Conservation (phyloP, 2,797 vertebrate species). For the Xenops minutus region DNA sequence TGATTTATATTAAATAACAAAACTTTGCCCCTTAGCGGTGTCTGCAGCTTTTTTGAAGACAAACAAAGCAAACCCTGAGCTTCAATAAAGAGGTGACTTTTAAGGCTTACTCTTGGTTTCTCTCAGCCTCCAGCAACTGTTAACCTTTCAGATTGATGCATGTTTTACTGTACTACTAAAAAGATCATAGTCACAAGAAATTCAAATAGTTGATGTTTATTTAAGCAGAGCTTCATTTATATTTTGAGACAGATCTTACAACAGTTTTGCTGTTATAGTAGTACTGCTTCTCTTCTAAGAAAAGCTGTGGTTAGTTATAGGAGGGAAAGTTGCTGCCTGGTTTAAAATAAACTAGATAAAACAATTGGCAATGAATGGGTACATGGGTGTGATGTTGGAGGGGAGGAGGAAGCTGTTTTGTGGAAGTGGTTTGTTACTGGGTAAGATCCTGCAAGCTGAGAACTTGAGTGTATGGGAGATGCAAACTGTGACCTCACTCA, state of each 20-base stretch:
- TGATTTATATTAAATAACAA: neutral
- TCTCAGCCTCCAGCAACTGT: neutral
- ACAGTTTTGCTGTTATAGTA: neutral
- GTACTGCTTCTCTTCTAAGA: neutral
- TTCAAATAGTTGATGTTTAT: neutral
- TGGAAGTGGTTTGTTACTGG: neutral
- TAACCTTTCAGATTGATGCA: neutral
- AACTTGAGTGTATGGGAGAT: rapidly evolving
- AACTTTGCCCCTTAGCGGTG: neutral
- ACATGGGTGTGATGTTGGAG: neutral
- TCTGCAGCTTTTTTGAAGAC: neutral
- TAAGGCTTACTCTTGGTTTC: neutral
- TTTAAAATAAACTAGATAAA: neutral
- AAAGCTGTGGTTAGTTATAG: neutral
- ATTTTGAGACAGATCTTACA: neutral
- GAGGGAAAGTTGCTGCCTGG: neutral
- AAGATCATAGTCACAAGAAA: neutral
- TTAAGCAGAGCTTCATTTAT: neutral
- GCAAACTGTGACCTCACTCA: neutral
- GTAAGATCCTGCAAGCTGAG: neutral
- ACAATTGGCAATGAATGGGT: neutral
- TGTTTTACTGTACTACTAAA: neutral
- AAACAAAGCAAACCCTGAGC: neutral
- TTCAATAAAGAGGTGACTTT: neutral
- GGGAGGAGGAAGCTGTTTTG: neutral